Evolutionary conservation across 2,113 vertebrate species (phyloP).

Genomic region (Oxyruncus cristatus): DNA sequence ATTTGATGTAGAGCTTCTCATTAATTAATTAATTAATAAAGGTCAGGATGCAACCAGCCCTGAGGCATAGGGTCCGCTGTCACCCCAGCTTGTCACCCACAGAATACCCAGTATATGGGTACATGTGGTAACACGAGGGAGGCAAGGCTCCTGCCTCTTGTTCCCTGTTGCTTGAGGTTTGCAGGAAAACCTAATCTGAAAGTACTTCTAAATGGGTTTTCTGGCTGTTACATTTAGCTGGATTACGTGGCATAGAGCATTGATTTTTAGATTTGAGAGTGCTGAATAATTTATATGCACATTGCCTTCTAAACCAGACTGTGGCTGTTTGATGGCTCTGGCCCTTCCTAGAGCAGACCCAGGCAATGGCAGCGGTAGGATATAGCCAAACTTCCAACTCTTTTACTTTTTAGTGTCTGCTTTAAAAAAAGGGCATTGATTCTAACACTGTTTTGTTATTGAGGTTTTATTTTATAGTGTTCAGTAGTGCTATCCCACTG

Average conservation of each 20-base stretch:
- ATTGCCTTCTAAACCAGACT: not conserved
- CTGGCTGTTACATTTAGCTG: not conserved
- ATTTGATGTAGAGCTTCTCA: not conserved
- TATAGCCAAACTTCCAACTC: not conserved
- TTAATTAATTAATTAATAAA: not conserved
- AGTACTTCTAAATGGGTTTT: not conserved
- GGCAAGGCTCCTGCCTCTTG: not conserved
- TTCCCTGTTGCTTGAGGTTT: not conserved
- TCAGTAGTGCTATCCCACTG: not conserved
- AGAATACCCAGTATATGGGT: fast-evolving
- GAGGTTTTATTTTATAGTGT: not conserved
- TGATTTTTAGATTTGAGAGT: constrained; percentile 11
- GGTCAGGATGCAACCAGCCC: not conserved
- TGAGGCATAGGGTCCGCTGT: fast-evolving
- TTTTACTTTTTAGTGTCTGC: not conserved
- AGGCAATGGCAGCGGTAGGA: not conserved
- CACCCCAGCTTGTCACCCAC: not conserved
- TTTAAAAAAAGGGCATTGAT: not conserved
- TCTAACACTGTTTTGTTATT: not conserved
- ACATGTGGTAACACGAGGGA: fast-evolving
- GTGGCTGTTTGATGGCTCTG: not conserved
- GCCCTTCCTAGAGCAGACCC: not conserved
- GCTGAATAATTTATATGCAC: constrained; percentile 28
- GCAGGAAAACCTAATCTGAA: not conserved
- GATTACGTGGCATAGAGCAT: not conserved